Evolutionary conservation across 2,888 invertebrate species (phyloP).

Genomic region (Pharmacophagus antenor): DNA sequence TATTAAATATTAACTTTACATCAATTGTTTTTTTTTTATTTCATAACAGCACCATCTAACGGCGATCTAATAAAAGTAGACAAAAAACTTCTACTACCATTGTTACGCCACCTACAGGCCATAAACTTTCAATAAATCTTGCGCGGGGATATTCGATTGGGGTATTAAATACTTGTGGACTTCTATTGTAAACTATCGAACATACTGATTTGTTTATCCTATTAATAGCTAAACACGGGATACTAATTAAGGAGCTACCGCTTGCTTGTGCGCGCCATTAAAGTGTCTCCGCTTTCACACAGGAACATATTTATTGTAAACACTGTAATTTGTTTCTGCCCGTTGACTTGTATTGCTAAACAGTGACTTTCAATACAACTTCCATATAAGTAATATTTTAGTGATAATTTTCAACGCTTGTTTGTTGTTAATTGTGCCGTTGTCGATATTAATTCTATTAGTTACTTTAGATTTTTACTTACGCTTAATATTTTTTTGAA

Average conservation of each 20-base stretch:
- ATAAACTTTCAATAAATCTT: slow-evolving; percentile 30
- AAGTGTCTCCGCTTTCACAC: slow-evolving; percentile 3
- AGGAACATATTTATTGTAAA: slow-evolving; percentile 8
- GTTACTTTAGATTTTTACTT: too few relatives aligned
- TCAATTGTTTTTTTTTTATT: background rate
- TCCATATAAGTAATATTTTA: slow-evolving; percentile 29
- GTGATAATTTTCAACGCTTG: slow-evolving; percentile 19
- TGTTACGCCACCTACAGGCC: slow-evolving; percentile 31
- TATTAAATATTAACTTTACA: background rate
- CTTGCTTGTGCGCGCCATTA: slow-evolving; percentile 16
- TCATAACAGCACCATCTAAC: slow-evolving; percentile 31
- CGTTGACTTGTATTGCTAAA: slow-evolving; percentile 1
- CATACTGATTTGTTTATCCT: slow-evolving; percentile 14
- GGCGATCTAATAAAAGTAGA: background rate
- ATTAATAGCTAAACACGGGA: slow-evolving; percentile 18
- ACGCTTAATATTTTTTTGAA: too few relatives aligned
- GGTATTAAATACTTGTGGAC: background rate
- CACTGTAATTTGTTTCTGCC: slow-evolving; percentile 8
- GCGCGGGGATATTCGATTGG: slow-evolving; percentile 15
- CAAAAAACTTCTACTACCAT: background rate
- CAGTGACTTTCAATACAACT: slow-evolving; percentile 26
- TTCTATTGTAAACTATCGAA: slow-evolving; percentile 4
- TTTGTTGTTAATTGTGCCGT: background rate
- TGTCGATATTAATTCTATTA: too few relatives aligned
- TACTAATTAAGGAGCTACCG: slow-evolving; percentile 18